These are phyloP conservation scores for Pseudolycoriella hygida DNA, from an alignment of 2,888 invertebrate genomes.

Conservation along the genomic window DNA sequence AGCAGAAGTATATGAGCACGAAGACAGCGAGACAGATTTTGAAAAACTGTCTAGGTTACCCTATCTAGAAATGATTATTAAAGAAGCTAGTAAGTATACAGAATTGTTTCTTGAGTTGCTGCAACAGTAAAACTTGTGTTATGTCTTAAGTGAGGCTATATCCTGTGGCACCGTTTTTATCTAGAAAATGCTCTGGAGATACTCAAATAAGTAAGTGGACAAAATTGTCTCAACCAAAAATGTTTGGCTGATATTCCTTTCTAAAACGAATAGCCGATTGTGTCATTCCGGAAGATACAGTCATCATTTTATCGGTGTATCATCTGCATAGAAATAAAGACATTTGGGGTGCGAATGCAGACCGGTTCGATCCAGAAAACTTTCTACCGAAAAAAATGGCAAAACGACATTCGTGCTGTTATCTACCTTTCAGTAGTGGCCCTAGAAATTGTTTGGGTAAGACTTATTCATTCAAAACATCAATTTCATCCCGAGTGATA, in stretches of 20 bases:
- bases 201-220: slow-evolving; percentile 2
- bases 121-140: too few relatives aligned
- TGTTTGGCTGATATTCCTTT: neutral
- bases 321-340: slow-evolving; percentile 2
- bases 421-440: slow-evolving; percentile 8
- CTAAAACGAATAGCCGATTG: neutral
- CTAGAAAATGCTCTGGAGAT: neutral
- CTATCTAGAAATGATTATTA: slow-evolving; percentile 5
- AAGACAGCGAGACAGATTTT: neutral
- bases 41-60: neutral
- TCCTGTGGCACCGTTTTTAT: slow-evolving; percentile 3
- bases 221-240: slow-evolving; percentile 7
- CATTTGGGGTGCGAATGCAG: slow-evolving; percentile 9
- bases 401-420: slow-evolving; percentile 7
- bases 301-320: neutral
- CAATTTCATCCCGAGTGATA: too few relatives aligned
- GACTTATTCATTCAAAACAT: neutral
- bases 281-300: slow-evolving; percentile 6
- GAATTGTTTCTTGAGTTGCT: too few relatives aligned
- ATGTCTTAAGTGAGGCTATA: neutral
- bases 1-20: neutral
- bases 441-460: slow-evolving; percentile 9
- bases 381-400: slow-evolving; percentile 9
- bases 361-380: slow-evolving; percentile 9
- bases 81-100: neutral